Evolutionary conservation across 2,797 vertebrate genomes (phyloP).

Genomic region (Eulemur coronatus): DNA sequence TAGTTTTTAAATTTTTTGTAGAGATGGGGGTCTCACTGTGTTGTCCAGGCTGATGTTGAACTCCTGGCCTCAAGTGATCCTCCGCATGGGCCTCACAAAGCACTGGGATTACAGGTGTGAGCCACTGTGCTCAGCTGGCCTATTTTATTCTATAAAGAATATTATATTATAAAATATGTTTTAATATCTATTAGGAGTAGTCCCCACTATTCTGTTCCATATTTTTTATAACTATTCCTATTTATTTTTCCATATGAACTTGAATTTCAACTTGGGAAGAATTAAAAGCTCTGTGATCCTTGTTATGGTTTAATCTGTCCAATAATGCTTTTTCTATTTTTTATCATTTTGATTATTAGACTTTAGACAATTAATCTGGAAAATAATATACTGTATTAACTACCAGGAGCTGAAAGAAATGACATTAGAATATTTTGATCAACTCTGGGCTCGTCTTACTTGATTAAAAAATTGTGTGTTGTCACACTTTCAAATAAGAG

Average conservation of each 20-base stretch:
- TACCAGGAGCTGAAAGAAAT: not conserved
- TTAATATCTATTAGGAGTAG: not conserved
- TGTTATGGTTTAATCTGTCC: not conserved
- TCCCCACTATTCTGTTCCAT: not conserved
- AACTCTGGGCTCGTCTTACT: not conserved
- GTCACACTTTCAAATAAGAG: not conserved
- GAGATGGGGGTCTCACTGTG: not conserved
- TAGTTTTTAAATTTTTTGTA: too few species aligned
- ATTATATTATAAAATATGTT: not conserved
- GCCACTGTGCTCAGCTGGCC: not conserved
- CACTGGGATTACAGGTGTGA: not conserved
- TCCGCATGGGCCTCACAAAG: not conserved
- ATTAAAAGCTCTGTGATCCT: not conserved
- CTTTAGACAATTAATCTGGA: not conserved
- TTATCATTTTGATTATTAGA: not conserved
- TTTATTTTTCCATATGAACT: not conserved
- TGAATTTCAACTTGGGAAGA: conserved; percentile 43
- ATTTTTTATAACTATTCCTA: not conserved
- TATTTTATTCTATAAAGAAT: not conserved
- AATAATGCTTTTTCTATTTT: not conserved
- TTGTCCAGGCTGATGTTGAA: not conserved
- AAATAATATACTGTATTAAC: not conserved
- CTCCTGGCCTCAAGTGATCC: not conserved
- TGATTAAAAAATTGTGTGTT: not conserved
- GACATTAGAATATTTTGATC: not conserved